Percentiles rank a stretch among this genome's conserved stretches.
These are phyloP conservation scores for Prunella strophiata DNA, from an alignment of 2,797 vertebrate genomes.

Conservation along the genomic window DNA sequence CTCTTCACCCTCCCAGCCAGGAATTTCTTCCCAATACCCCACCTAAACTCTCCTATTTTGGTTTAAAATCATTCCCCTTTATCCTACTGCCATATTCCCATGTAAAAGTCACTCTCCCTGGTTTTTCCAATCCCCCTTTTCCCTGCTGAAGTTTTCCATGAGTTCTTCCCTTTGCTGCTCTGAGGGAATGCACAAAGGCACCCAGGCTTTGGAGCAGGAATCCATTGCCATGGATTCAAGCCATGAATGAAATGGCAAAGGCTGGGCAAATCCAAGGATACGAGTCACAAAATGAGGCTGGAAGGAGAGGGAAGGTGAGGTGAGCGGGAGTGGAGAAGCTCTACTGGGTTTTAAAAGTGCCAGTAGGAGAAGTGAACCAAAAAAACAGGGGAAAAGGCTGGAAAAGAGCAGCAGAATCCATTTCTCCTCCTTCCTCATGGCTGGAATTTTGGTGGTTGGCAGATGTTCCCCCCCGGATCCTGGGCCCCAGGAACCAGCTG, in stretches of 20 bases:
- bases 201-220: not conserved
- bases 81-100: rapidly evolving
- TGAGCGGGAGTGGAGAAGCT: not conserved
- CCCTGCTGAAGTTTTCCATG: rapidly evolving
- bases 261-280: not conserved
- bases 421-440: not conserved
- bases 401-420: not conserved
- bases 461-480: slow-evolving; percentile 91
- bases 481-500: slow-evolving; percentile 88
- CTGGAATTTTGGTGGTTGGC: not conserved
- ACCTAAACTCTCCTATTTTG: not conserved
- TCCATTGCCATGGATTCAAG: not conserved
- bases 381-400: not conserved
- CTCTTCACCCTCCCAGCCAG: not conserved
- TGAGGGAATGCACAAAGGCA: not conserved
- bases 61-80: not conserved
- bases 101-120: too few species aligned
- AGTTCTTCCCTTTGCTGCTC: not conserved
- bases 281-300: rapidly evolving
- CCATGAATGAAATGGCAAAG: not conserved
- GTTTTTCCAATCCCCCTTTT: not conserved
- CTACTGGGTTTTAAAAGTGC: not conserved
- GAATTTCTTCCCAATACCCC: not conserved
- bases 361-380: not conserved
- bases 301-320: not conserved